Percentiles rank a stretch among this genome's conserved stretches.
phyloP scores from a whole-genome alignment of 2,797 vertebrate species.

The Sparidentex hasta region DNA sequence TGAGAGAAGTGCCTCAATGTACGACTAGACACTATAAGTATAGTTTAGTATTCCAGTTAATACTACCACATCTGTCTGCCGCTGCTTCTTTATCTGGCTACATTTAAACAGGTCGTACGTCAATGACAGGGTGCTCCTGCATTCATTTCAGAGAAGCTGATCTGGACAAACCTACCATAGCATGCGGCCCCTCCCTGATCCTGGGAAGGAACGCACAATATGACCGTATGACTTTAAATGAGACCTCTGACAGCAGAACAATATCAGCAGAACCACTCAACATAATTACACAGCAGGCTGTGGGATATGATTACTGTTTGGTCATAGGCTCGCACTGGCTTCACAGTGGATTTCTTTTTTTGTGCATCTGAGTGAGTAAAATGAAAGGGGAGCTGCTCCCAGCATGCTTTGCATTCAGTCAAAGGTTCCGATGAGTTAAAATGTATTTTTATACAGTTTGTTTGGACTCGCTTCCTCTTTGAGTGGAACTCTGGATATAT shows the following conservation, averaged over 20 bases:
- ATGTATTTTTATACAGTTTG: background rate
- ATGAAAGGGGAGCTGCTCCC: slow-evolving; percentile 25
- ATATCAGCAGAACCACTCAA: slow-evolving; percentile 58
- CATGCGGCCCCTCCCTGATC: slow-evolving; percentile 46
- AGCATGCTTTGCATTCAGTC: background rate
- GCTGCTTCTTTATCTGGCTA: slow-evolving; percentile 27
- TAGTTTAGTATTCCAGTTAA: background rate
- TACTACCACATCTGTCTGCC: background rate
- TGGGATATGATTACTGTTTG: slow-evolving; percentile 47
- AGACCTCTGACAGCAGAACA: slow-evolving; percentile 59
- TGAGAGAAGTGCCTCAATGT: background rate
- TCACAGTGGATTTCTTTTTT: background rate
- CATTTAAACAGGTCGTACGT: slow-evolving; percentile 2
- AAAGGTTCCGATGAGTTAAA: slow-evolving; percentile 3
- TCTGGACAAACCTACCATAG: slow-evolving; percentile 18
- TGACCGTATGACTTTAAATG: slow-evolving; percentile 25
- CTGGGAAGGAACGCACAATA: slow-evolving; percentile 27
- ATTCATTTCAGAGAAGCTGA: slow-evolving; percentile 27
- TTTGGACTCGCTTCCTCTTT: slow-evolving; percentile 1
- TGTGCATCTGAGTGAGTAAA: background rate
- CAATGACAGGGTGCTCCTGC: slow-evolving; percentile 27
- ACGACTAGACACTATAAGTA: background rate
- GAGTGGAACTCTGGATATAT: slow-evolving; percentile 26
- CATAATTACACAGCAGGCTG: slow-evolving; percentile 65
- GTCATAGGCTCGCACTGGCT: slow-evolving; percentile 41